Evolutionary conservation across 2,888 invertebrate genomes (phyloP).

Genomic region (Philereme vetulata): DNA sequence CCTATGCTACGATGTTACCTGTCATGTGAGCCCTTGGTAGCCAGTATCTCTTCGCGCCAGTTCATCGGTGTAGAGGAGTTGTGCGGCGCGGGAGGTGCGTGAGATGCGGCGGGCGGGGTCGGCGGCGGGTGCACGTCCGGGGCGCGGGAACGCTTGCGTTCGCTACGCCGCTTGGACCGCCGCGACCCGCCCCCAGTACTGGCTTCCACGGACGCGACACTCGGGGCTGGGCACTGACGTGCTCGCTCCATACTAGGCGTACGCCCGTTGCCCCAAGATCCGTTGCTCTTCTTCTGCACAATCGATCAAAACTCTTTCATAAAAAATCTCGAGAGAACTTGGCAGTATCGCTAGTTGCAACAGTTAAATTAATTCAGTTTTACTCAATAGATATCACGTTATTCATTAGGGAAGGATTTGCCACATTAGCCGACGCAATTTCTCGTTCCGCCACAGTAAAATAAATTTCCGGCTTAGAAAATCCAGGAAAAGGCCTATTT

Average conservation of each 20-base stretch:
- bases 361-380: too few species aligned
- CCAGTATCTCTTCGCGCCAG: conserved; percentile 79
- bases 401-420: too few species aligned
- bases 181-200: conserved; percentile 44
- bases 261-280: conserved; percentile 59
- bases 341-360: too few species aligned
- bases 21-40: conserved; percentile 66
- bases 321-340: too few species aligned
- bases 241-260: conserved; percentile 65
- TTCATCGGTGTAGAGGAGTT: conserved; percentile 59
- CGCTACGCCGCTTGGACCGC: conserved; percentile 51
- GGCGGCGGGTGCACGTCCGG: conserved; percentile 39
- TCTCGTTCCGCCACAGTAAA: too few species aligned
- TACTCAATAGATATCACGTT: too few species aligned
- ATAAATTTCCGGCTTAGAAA: too few species aligned
- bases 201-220: conserved; percentile 34
- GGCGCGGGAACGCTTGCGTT: conserved; percentile 45
- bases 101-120: conserved; percentile 42
- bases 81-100: conserved; percentile 41
- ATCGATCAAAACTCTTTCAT: background rate
- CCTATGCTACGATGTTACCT: conserved; percentile 60
- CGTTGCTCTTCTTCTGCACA: conserved; percentile 60
- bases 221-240: conserved; percentile 59
- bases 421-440: too few species aligned
- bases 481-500: too few species aligned